A percentile compares a stretch with the other conserved stretches of the same genome.
Conservation (phyloP, 1,140 invertebrate genomes). For the Argopecten irradians region DNA sequence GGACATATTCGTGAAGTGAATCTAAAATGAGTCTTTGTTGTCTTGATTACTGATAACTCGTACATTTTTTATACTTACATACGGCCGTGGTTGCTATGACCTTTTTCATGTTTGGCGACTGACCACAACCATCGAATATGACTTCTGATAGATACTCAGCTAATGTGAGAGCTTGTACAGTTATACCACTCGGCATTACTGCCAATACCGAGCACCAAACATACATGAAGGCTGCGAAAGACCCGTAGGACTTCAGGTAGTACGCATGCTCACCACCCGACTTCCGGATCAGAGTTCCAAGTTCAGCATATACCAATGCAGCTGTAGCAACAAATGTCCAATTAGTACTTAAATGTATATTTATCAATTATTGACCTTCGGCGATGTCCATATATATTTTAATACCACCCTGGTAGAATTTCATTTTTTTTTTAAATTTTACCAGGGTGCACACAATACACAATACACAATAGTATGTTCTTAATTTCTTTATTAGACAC, state of each 20-base stretch:
- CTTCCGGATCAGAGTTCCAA: conserved; percentile 82
- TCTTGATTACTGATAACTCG: no score
- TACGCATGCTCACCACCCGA: conserved; percentile 70
- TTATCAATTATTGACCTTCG: no score
- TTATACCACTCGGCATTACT: background rate
- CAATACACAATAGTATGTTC: no score
- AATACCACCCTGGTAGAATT: background rate
- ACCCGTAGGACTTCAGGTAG: conserved; percentile 61
- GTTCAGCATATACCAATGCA: conserved; percentile 87
- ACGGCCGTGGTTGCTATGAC: background rate
- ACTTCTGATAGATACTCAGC: conserved; percentile 36
- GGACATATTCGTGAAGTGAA: no score
- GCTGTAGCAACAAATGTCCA: conserved; percentile 78
- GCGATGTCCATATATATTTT: background rate
- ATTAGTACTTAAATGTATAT: no score
- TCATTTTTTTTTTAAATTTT: no score
- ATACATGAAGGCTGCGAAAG: conserved; percentile 38
- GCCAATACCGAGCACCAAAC: conserved; percentile 4
- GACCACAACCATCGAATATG: conserved; percentile 35
- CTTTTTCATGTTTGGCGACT: background rate
- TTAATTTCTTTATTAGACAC: no score
- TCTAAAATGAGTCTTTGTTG: no score
- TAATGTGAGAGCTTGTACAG: conserved; percentile 34
- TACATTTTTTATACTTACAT: no score
- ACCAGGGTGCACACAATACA: no score